Evolutionary conservation across 2,888 invertebrate species (phyloP).

Genomic region (Halictus ligatus): DNA sequence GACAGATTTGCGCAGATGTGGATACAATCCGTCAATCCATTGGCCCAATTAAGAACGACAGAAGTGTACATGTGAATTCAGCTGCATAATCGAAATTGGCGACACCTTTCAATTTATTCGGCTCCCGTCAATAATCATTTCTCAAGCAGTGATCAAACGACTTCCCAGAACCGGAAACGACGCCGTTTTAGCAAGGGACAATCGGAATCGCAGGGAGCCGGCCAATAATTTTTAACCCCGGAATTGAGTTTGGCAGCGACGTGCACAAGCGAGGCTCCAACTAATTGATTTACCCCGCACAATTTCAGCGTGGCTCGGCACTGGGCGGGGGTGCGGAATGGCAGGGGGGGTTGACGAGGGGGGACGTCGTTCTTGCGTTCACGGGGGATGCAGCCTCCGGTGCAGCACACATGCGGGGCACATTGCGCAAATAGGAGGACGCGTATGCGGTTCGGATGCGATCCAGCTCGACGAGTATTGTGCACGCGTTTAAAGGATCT

Average conservation of each 20-base stretch:
- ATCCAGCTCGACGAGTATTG: constrained; percentile 20
- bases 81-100: not conserved
- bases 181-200: not conserved
- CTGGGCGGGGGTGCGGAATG: constrained; percentile 4
- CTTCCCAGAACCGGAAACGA: not conserved
- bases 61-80: not conserved
- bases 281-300: constrained; percentile 49
- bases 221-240: constrained; percentile 34
- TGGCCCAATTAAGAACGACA: not conserved
- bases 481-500: constrained; percentile 45
- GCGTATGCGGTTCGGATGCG: constrained; percentile 20
- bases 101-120: not conserved
- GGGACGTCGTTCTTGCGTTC: constrained; percentile 34
- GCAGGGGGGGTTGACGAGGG: constrained; percentile 11
- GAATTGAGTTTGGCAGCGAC: not conserved
- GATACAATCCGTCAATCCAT: not conserved
- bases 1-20: not conserved
- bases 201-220: not conserved
- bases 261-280: not conserved
- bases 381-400: constrained; percentile 27
- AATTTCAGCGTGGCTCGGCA: constrained; percentile 23
- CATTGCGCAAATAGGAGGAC: constrained; percentile 56
- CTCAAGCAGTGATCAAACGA: not conserved
- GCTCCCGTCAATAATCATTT: not conserved
- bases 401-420: constrained; percentile 63